Evolutionary conservation across 2,113 vertebrate genomes (phyloP).

Genomic region (Myiozetetes cayanensis): DNA sequence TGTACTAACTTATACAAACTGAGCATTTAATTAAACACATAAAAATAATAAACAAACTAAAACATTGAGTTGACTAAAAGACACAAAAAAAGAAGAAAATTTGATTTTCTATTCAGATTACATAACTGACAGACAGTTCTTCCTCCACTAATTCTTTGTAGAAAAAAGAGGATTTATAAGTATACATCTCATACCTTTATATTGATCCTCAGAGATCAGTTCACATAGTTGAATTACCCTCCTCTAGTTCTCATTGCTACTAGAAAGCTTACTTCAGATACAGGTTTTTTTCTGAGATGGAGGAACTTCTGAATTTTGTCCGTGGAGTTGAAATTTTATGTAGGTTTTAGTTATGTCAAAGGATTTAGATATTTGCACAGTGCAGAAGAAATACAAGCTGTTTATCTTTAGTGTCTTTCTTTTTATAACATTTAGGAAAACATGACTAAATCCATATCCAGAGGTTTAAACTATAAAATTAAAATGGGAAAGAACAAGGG

Average conservation of each 20-base stretch:
- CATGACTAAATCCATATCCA: neutral
- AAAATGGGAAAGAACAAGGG: neutral
- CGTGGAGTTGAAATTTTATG: neutral
- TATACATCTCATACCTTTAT: neutral
- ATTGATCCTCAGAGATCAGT: neutral
- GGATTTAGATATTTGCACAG: neutral
- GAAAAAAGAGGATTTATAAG: neutral
- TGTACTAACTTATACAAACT: neutral
- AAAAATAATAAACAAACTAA: neutral
- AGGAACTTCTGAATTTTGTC: neutral
- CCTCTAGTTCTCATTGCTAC: neutral
- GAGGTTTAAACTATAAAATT: neutral
- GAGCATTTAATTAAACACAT: neutral
- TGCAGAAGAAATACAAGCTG: neutral
- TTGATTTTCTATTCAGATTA: neutral
- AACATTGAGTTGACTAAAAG: neutral
- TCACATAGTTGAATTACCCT: neutral
- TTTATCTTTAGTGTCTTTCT: neutral
- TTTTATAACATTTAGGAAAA: neutral
- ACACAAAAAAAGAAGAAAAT: neutral
- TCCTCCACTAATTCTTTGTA: neutral
- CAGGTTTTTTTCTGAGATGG: neutral
- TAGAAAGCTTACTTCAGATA: neutral
- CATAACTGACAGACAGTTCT: neutral
- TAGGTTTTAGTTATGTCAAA: neutral